phyloP scores from a whole-genome alignment of 2,888 invertebrate species.

The Dynastes grantii region DNA sequence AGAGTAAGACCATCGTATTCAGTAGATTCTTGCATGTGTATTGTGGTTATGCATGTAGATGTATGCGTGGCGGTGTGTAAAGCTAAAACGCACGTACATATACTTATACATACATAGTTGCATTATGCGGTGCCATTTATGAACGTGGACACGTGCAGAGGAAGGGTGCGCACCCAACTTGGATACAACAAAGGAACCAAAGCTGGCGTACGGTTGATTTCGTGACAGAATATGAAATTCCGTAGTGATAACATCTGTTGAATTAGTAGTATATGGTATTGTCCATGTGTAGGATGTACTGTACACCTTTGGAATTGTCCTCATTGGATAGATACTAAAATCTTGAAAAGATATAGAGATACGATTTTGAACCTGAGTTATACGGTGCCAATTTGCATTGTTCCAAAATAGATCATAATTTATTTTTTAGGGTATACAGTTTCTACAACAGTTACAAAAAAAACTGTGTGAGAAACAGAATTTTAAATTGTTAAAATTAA shows the following conservation, averaged over 20 bases:
- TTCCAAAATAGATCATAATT: too few relatives aligned
- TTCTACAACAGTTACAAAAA: too few relatives aligned
- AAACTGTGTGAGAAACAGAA: too few relatives aligned
- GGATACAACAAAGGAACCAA: conserved; percentile 10
- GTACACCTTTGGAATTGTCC: too few relatives aligned
- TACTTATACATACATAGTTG: conserved; percentile 20
- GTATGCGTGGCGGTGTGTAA: background rate
- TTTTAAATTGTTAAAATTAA: too few relatives aligned
- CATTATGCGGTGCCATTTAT: conserved; percentile 46
- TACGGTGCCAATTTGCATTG: too few relatives aligned
- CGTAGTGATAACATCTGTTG: conserved; percentile 25
- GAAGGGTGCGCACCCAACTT: conserved; percentile 16
- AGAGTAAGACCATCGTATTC: background rate
- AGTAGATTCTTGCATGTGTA: background rate
- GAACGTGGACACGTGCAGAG: conserved; percentile 40
- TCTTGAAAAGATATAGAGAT: too few relatives aligned
- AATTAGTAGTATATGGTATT: conserved; percentile 8
- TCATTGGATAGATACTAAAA: too few relatives aligned
- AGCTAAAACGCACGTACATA: conserved; percentile 1
- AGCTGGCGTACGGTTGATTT: conserved; percentile 19
- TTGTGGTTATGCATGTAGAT: background rate
- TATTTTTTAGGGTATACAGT: too few relatives aligned
- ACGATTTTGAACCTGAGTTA: too few relatives aligned
- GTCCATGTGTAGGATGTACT: too few relatives aligned
- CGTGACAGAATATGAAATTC: conserved; percentile 21